Evolutionary conservation across 2,113 vertebrate genomes (phyloP), one percentile per base, ranked within the genome.

Genomic region (Podarcis muralis): DNA sequence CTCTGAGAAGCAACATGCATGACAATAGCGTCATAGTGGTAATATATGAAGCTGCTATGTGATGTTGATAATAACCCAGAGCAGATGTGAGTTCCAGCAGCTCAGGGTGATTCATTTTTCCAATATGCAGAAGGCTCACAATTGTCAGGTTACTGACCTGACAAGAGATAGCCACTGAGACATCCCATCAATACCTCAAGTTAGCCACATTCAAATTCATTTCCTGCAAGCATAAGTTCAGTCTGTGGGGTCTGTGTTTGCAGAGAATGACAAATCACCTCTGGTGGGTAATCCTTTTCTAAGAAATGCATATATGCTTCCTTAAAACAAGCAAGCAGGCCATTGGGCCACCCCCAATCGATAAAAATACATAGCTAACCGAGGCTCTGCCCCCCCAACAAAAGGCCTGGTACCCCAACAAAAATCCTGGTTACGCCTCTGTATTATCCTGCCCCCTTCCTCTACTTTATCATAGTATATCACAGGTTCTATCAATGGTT

Each of bases 271-370:
- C 20, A 77, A 25, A 43, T 66, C 81, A 40, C 9, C 32, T 66
- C 30, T 25, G 20, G 57, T 23, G 8, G 3, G 23, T 23, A 32
- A 59, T 87, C 91, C 43, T 15, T 69, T 35, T 86, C 72, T 77
- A 81, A 86, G 78, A 94, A 94, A 80, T 1, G 0, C 0, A 8
- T 0, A 37, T 77, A 48, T 48, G 90, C 83, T 92, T 92, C 92
- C 92, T 81, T 68, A 20, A 89, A 88, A 81, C 68, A 0, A 0
- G 75, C 78, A 40, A 0, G 22, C n/a, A 12, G 43, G 43, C 43
- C 43, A 30, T 20, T 30, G 4, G 57, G 30, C 78, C 69, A 30
- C 65, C 59, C 43, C 8, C 43, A 48, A 48, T 48, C 43, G 11
- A 48, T 48, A 11, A 48, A 48, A 48, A 48, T 48, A 48, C 43